phyloP scores from a whole-genome alignment of 1,140 invertebrate genomes.

The Chironomus striatipennis region DNA sequence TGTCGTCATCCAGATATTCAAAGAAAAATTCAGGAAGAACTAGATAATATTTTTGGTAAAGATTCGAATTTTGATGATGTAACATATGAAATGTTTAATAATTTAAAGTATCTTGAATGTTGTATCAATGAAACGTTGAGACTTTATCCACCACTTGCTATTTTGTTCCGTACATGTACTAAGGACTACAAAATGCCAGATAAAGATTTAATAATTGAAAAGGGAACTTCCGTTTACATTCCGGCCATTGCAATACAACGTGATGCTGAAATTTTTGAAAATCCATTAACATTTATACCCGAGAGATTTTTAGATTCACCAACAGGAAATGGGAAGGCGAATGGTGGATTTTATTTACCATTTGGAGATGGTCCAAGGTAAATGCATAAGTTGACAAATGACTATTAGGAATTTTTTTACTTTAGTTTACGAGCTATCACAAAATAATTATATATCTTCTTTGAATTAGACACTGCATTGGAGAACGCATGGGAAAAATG shows the following conservation, averaged over 20 bases:
- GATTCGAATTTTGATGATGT: slow-evolving; percentile 33
- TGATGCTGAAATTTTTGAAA: slow-evolving; percentile 47
- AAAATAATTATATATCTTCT: too few species aligned
- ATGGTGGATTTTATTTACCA: slow-evolving; percentile 40
- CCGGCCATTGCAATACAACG: slow-evolving; percentile 53
- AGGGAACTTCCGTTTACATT: slow-evolving; percentile 50
- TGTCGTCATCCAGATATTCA: slow-evolving; percentile 38
- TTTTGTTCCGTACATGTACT: slow-evolving; percentile 46
- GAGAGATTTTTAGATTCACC: slow-evolving; percentile 43
- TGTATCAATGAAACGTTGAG: slow-evolving; percentile 54
- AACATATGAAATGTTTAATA: slow-evolving; percentile 45
- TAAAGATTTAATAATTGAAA: slow-evolving; percentile 45
- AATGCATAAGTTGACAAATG: too few species aligned
- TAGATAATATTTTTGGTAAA: slow-evolving; percentile 47
- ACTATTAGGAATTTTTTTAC: too few species aligned
- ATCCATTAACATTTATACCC: slow-evolving; percentile 53
- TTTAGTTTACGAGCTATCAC: too few species aligned
- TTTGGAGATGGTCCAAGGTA: slow-evolving; percentile 46
- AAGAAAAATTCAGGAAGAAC: slow-evolving; percentile 50
- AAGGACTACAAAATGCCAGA: slow-evolving; percentile 48
- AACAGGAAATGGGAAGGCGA: slow-evolving; percentile 36
- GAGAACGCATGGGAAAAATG: slow-evolving; percentile 35
- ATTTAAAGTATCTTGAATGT: slow-evolving; percentile 50
- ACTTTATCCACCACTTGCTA: slow-evolving; percentile 48
- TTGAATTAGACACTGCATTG: not conserved